phyloP scores from a whole-genome alignment of 1,140 invertebrate species.

The Zophobas atratus region DNA sequence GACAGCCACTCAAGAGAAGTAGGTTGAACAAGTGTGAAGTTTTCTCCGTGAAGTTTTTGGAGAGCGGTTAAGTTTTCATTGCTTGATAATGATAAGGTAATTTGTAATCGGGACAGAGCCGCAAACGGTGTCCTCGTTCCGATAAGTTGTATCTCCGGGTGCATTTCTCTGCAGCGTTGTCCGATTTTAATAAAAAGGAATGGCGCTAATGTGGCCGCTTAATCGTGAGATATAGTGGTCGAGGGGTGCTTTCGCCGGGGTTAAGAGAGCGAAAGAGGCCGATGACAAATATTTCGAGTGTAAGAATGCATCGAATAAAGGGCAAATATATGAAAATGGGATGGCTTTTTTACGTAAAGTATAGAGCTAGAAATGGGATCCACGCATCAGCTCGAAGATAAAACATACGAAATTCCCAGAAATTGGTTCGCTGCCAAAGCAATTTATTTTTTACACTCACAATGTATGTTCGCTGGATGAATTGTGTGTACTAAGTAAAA shows the following conservation, averaged over 20 bases:
- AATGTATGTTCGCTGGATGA: constrained; percentile 58
- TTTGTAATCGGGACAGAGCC: constrained; percentile 5
- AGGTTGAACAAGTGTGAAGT: constrained; percentile 4
- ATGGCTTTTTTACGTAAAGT: constrained; percentile 65
- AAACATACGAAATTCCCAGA: constrained; percentile 62
- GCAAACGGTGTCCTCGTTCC: constrained; percentile 18
- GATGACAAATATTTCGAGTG: constrained; percentile 62
- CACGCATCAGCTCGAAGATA: constrained; percentile 65
- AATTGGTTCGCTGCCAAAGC: constrained; percentile 64
- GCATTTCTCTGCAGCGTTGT: constrained; percentile 2
- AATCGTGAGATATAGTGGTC: constrained; percentile 31
- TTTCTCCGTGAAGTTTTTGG: neutral
- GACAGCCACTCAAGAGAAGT: constrained; percentile 19
- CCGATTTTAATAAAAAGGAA: constrained; percentile 38
- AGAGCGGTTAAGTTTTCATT: constrained; percentile 9
- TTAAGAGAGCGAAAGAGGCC: constrained; percentile 49
- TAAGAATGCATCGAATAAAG: constrained; percentile 64
- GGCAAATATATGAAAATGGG: constrained; percentile 65
- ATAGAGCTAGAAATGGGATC: constrained; percentile 61
- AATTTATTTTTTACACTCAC: constrained; percentile 64
- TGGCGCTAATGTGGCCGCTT: constrained; percentile 31
- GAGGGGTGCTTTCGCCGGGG: constrained; percentile 30
- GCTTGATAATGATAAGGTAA: constrained; percentile 2
- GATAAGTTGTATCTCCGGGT: neutral
- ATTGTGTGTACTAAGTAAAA: constrained; percentile 52